A percentile compares a stretch with the other conserved stretches of the same genome.
Conservation (phyloP, 30 jellyfish, hydroid and myxozoan species). For the Rhopilema esculentum region DNA sequence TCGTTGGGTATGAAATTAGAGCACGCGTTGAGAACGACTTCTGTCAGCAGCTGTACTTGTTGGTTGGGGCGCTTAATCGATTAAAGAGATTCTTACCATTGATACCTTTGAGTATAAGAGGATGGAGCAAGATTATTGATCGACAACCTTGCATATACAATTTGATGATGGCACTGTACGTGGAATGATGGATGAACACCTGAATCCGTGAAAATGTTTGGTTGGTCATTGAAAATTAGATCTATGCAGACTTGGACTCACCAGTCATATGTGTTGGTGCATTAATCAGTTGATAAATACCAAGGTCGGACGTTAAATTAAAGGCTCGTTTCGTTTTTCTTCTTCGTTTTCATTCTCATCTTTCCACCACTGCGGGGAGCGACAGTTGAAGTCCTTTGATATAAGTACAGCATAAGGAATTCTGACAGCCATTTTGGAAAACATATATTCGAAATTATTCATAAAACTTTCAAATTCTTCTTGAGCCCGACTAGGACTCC, state of each 20-base stretch:
- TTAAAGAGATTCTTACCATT: too few relatives aligned
- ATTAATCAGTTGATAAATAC: conserved; percentile 46
- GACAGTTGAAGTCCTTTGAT: conserved; percentile 61
- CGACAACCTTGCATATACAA: too few relatives aligned
- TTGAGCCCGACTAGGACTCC: conserved; percentile 59
- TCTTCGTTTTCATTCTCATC: conserved; percentile 50
- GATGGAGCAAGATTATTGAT: too few relatives aligned
- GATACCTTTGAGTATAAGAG: too few relatives aligned
- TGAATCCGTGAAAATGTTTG: conserved; percentile 44
- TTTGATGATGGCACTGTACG: too few relatives aligned
- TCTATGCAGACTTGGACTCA: conserved; percentile 58
- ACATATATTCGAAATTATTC: conserved; percentile 35
- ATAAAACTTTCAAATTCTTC: conserved; percentile 26
- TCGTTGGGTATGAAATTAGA: too few relatives aligned
- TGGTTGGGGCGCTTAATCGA: too few relatives aligned
- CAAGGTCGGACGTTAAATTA: conserved; percentile 36
- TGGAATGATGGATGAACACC: too few relatives aligned
- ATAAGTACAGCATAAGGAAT: conserved; percentile 55
- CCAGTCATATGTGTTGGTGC: conserved; percentile 61
- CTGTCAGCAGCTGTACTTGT: too few relatives aligned
- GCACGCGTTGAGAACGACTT: too few relatives aligned
- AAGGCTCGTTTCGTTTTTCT: conserved; percentile 46
- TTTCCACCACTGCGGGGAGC: conserved; percentile 61
- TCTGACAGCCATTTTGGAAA: conserved; percentile 34
- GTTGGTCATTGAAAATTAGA: conserved; percentile 51